These are phyloP conservation scores for Epirrita christyi DNA, from an alignment of 2,888 invertebrate species.

Conservation along the genomic window DNA sequence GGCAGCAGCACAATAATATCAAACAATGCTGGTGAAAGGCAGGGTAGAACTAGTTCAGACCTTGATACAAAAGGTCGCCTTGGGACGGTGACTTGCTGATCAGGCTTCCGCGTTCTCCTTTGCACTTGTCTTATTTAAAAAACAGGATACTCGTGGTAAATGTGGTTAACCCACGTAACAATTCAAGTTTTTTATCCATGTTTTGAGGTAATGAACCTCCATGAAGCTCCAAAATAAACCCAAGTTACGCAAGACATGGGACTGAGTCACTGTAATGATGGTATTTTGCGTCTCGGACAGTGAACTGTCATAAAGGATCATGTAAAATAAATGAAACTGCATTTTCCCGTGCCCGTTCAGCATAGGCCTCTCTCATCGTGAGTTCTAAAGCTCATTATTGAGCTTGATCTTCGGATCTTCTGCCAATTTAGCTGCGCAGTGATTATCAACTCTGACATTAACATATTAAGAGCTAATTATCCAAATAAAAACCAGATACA, in stretches of 20 bases:
- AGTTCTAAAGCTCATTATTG: no score
- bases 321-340: no score
- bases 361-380: no score
- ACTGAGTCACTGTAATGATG: no score
- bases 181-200: background rate
- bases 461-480: conserved; percentile 30
- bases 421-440: no score
- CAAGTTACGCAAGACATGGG: no score
- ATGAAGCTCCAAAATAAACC: no score
- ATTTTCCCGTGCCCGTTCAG: no score
- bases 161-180: background rate
- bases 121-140: conserved; percentile 13
- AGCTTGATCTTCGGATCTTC: no score
- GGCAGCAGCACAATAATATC: conserved; percentile 13
- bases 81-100: conserved; percentile 5
- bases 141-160: conserved; percentile 18
- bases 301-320: no score
- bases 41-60: conserved; percentile 25
- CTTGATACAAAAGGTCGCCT: conserved; percentile 20
- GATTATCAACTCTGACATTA: background rate
- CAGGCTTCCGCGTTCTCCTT: conserved; percentile 26
- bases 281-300: no score
- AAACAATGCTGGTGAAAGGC: conserved; percentile 20
- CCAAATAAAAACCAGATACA: conserved; percentile 32
- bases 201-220: no score